phyloP scores from a whole-genome alignment of 2,797 vertebrate genomes.

The Chanos chanos region DNA sequence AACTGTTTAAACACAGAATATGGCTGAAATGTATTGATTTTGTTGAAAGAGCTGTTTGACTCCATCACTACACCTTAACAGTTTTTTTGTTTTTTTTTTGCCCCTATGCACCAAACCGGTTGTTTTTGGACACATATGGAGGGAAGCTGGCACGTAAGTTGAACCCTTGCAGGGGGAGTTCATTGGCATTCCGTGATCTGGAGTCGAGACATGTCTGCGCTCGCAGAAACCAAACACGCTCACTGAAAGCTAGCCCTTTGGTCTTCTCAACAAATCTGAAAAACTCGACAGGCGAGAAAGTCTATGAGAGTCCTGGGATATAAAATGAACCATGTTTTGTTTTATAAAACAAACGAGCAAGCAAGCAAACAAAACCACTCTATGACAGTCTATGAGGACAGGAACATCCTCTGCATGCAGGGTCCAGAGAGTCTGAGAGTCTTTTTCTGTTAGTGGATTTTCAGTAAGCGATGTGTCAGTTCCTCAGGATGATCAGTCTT shows the following conservation, averaged over 20 bases:
- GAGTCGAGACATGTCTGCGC: not conserved
- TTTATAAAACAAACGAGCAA: too few species aligned
- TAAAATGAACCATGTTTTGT: not conserved
- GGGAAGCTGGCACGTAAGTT: too few species aligned
- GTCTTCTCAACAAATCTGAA: too few species aligned
- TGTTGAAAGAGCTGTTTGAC: not conserved
- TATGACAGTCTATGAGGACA: not conserved
- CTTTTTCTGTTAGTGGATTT: constrained; percentile 14
- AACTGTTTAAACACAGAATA: too few species aligned
- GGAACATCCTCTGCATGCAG: not conserved
- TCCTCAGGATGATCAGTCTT: constrained; percentile 54
- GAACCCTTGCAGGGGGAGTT: too few species aligned
- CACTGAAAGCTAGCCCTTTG: not conserved
- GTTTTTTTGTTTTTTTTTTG: too few species aligned
- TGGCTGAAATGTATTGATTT: not conserved
- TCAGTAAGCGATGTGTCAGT: not conserved
- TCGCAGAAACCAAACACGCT: not conserved
- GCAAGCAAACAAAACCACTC: constrained; percentile 17
- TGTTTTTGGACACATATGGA: too few species aligned
- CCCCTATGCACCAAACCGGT: too few species aligned
- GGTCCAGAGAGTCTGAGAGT: not conserved
- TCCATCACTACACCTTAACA: too few species aligned
- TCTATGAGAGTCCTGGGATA: constrained; percentile 9
- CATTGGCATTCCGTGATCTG: not conserved
- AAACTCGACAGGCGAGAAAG: too few species aligned